These are phyloP conservation scores for Plebejus argus DNA, from an alignment of 2,888 invertebrate species.

Conservation along the genomic window DNA sequence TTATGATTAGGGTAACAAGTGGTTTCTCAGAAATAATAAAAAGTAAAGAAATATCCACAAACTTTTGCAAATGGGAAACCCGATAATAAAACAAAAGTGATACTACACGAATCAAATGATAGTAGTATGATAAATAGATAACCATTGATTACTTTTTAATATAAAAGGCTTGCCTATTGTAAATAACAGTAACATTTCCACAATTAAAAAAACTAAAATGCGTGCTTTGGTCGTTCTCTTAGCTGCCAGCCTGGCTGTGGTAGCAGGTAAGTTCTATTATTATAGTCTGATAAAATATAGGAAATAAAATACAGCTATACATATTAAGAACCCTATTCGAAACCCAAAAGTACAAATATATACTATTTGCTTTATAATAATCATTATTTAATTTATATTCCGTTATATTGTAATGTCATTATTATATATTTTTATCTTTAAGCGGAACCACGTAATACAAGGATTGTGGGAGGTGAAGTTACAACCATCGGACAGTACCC, in stretches of 20 bases:
- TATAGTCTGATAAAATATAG: not conserved
- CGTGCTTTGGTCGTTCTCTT: not conserved
- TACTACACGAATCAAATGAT: not conserved
- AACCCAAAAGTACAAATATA: not conserved
- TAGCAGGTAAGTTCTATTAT: not conserved
- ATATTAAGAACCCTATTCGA: not conserved
- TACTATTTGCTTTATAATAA: no score
- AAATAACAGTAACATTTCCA: not conserved
- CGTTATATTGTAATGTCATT: no score
- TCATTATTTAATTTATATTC: not conserved
- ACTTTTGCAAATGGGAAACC: not conserved
- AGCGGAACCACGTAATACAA: not conserved
- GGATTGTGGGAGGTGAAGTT: not conserved
- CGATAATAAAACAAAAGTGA: not conserved
- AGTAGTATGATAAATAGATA: not conserved
- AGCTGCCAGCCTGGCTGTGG: not conserved
- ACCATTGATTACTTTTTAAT: not conserved
- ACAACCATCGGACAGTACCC: conserved; percentile 2
- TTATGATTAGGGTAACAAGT: not conserved
- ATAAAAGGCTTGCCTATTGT: not conserved
- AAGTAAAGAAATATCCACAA: not conserved
- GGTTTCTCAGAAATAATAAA: not conserved
- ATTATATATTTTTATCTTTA: not conserved
- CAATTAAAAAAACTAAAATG: not conserved
- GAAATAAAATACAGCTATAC: not conserved